Conservation (phyloP, 2,888 invertebrate genomes). For the Parapristionchus giblindavisi region DNA sequence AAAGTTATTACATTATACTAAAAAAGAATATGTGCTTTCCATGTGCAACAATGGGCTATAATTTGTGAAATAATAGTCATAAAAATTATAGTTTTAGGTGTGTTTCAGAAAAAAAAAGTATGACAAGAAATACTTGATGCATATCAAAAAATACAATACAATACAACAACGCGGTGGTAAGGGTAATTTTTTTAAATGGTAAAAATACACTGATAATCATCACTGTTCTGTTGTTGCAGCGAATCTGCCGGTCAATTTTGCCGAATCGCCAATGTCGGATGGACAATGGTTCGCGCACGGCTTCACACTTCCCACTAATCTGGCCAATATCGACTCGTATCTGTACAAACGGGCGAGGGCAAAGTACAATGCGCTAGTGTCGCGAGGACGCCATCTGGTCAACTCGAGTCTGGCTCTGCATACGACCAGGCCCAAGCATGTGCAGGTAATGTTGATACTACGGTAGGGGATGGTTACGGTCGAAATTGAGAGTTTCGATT, state of each 20-base stretch:
- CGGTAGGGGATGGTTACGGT: conserved; percentile 71
- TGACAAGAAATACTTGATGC: too few relatives aligned
- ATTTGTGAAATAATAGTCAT: too few relatives aligned
- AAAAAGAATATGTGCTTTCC: too few relatives aligned
- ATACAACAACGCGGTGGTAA: too few relatives aligned
- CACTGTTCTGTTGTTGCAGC: background rate
- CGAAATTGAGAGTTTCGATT: too few relatives aligned
- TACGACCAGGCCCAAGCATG: conserved; percentile 79
- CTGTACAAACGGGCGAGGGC: conserved; percentile 73
- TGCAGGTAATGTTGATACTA: conserved; percentile 72
- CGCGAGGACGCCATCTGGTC: conserved; percentile 70
- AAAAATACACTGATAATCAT: too few relatives aligned
- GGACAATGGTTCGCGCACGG: conserved; percentile 80
- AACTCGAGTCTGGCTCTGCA: conserved; percentile 82
- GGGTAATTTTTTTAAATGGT: too few relatives aligned
- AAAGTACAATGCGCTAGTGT: conserved; percentile 73
- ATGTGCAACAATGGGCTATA: too few relatives aligned
- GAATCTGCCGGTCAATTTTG: conserved; percentile 24
- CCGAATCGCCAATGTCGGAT: conserved; percentile 70
- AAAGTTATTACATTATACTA: too few relatives aligned
- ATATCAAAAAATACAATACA: too few relatives aligned
- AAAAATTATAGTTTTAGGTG: too few relatives aligned
- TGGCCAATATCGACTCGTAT: conserved; percentile 79
- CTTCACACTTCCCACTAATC: conserved; percentile 77
- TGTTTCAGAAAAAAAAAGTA: too few relatives aligned